A percentile compares a stretch with the other conserved stretches of the same genome.
Conservation (phyloP, 2,113 vertebrate species). For the Uria aalge region DNA sequence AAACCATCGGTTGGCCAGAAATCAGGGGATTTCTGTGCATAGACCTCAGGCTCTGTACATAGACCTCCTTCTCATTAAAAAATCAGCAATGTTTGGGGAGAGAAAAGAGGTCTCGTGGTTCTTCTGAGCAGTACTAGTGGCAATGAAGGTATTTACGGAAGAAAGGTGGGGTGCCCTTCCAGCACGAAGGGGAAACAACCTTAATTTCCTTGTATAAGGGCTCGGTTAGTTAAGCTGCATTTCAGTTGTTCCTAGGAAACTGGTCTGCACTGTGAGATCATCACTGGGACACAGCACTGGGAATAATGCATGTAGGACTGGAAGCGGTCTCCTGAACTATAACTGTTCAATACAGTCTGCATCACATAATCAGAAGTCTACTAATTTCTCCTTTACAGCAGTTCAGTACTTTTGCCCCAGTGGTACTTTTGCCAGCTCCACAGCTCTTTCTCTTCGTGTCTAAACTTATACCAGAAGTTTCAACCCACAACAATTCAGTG, state of each 20-base stretch:
- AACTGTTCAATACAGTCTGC: not conserved
- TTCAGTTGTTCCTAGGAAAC: not conserved
- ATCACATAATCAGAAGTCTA: not conserved
- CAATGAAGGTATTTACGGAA: not conserved
- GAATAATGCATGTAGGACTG: not conserved
- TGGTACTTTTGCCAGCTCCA: not conserved
- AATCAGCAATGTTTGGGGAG: not conserved
- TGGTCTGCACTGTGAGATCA: not conserved
- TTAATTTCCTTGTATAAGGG: not conserved
- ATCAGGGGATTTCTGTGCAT: not conserved
- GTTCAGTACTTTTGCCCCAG: not conserved
- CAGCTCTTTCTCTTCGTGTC: not conserved
- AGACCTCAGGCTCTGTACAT: not conserved
- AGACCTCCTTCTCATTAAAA: not conserved
- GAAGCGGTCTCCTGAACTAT: not conserved
- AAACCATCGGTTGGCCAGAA: not conserved
- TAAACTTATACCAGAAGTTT: not conserved
- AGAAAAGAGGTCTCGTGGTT: not conserved
- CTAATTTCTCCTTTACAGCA: not conserved
- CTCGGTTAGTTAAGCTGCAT: not conserved
- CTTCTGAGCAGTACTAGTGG: not conserved
- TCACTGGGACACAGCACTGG: not conserved
- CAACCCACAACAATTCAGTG: not conserved
- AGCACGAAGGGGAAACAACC: not conserved
- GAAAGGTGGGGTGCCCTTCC: not conserved